These are phyloP conservation scores for Neosalanx taihuensis DNA, from an alignment of 2,797 vertebrate species.

Conservation along the genomic window DNA sequence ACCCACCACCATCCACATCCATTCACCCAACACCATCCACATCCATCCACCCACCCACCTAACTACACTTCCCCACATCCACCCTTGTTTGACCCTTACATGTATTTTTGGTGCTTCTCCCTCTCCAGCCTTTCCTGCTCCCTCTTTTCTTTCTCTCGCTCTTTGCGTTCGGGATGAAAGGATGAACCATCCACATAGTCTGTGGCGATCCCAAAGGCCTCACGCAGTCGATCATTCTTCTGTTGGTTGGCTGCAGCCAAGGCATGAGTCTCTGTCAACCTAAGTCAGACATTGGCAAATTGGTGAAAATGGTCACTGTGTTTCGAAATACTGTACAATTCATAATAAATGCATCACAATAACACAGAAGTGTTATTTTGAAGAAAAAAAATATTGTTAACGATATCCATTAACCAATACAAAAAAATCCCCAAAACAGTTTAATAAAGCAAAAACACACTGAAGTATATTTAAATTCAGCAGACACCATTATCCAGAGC, in stretches of 20 bases:
- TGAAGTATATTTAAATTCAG: too few species aligned
- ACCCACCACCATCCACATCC: background rate
- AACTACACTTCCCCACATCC: background rate
- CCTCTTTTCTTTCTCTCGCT: constrained; percentile 77
- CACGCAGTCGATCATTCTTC: constrained; percentile 88
- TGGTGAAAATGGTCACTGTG: too few species aligned
- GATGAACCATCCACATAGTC: constrained; percentile 90
- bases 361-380: background rate
- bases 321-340: too few species aligned
- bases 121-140: constrained; percentile 78
- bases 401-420: background rate
- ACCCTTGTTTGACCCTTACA: constrained; percentile 26
- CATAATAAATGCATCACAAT: too few species aligned
- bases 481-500: too few species aligned
- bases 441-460: too few species aligned
- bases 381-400: background rate
- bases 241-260: constrained; percentile 90
- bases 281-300: constrained; percentile 36
- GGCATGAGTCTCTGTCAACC: constrained; percentile 88
- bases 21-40: background rate
- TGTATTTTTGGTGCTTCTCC: constrained; percentile 75
- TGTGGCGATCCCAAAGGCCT: constrained; percentile 86
- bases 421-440: too few species aligned
- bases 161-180: constrained; percentile 86
- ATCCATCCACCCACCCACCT: background rate